Evolutionary conservation across 2,797 vertebrate genomes (phyloP), one percentile per base, ranked within the genome.

Genomic region (Poliocrania exsul): DNA sequence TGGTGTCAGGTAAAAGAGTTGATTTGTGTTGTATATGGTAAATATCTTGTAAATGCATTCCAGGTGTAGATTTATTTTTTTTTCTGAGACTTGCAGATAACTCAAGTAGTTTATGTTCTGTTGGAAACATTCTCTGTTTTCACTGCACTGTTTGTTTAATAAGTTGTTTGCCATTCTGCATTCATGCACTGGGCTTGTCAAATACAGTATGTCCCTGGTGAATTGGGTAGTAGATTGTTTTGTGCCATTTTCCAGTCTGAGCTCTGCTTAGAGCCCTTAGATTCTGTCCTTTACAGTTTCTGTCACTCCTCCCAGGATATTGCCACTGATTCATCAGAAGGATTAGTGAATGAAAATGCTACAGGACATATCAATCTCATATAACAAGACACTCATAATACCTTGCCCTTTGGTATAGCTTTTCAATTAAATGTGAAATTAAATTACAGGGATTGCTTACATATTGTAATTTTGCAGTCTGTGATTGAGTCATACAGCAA

Each of bases 321-420:
- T 69, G 50, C 84, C 53, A 14, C 16, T 88, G 37, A 17, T 28
- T 88, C 29, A 46, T 67, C 29, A n/a, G 37, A 77, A 83, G 56
- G 69, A 86, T 94, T 90, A 86, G 71, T 62, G 38, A 86, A 84
- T 12, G 49, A 67, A 90, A 92, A 78, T 64, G 21, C 40, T 88
- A 35, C 21, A 74, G 53, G 40, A 60, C 18, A 1, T 67, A 19
- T 14, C n/a, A 67, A 29, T 86, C 28, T 92, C 26, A 4, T 35
- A n/a, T 64, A 90, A 64, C 29, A n/a, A 60, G 46, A 31, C 29
- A 7, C 57, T 60, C 86, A 20, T 71, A 71, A 56, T 56, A 74
- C 14, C 40, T 13, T 78, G 31, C 16, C 25, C 18, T 88, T 83
- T 71, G 50, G 49, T 86, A 17, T 37, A 65, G 33, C 51, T 92